Conservation (phyloP, 2,888 invertebrate species). For the Micropterix aruncella region DNA sequence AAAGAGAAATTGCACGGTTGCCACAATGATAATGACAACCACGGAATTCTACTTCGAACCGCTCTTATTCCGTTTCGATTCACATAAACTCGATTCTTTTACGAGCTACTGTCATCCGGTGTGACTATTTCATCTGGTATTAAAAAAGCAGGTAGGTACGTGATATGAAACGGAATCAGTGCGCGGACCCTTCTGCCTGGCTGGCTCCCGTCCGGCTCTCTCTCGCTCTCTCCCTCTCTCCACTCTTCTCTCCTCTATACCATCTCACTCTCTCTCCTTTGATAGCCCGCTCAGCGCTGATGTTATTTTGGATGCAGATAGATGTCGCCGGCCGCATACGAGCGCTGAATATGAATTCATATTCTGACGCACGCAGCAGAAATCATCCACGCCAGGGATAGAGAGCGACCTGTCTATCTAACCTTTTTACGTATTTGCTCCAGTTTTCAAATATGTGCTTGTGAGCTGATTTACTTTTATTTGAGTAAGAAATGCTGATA, state of each 20-base stretch:
- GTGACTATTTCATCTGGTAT: not conserved
- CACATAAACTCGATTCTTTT: too few relatives aligned
- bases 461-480: too few relatives aligned
- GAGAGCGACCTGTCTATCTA: not conserved
- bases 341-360: not conserved
- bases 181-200: not conserved
- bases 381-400: not conserved
- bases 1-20: too few relatives aligned
- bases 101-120: too few relatives aligned
- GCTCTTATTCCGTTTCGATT: too few relatives aligned
- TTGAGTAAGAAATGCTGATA: too few relatives aligned
- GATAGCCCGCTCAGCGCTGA: not conserved
- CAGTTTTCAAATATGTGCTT: too few relatives aligned
- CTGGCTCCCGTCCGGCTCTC: not conserved
- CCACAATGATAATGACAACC: too few relatives aligned
- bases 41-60: too few relatives aligned
- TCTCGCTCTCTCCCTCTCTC: not conserved
- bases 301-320: not conserved
- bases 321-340: not conserved
- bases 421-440: too few relatives aligned
- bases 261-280: not conserved
- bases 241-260: not conserved
- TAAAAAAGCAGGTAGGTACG: not conserved
- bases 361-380: not conserved
- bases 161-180: not conserved